Evolutionary conservation across 2,797 vertebrate genomes (phyloP).

Genomic region (Lemur catta): DNA sequence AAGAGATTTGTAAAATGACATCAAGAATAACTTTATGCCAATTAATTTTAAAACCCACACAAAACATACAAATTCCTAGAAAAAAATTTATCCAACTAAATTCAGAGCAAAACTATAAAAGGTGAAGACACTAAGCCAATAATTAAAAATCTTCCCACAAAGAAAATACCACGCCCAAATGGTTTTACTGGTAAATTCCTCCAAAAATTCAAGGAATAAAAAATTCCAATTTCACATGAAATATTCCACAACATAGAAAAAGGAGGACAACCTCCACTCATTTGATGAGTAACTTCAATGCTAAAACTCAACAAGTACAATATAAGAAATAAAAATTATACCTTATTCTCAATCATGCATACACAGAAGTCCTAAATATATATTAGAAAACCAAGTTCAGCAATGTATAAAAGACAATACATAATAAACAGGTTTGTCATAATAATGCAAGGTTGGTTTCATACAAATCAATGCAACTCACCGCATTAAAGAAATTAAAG

Average conservation of each 20-base stretch:
- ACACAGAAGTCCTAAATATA: neutral
- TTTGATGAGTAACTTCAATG: neutral
- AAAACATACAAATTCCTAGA: slow-evolving; percentile 39
- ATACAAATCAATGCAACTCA: neutral
- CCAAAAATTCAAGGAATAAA: neutral
- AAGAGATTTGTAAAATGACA: neutral
- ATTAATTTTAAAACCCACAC: slow-evolving; percentile 41
- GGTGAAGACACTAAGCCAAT: neutral
- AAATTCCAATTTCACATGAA: neutral
- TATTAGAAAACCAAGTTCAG: neutral
- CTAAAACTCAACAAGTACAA: neutral
- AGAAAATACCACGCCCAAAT: neutral
- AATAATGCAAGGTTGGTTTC: slow-evolving; percentile 17
- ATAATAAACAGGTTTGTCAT: neutral
- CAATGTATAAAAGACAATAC: neutral
- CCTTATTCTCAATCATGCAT: neutral
- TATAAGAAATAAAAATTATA: neutral
- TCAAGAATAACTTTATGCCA: neutral
- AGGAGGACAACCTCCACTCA: neutral
- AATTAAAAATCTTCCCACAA: slow-evolving; percentile 19
- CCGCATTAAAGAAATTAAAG: slow-evolving; percentile 7
- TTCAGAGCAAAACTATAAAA: slow-evolving; percentile 5
- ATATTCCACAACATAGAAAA: slow-evolving; percentile 5
- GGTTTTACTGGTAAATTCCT: neutral
- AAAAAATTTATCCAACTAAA: slow-evolving; percentile 31